phyloP scores from a whole-genome alignment of 2,888 invertebrate genomes.

The Trichopria drosophilae region DNA sequence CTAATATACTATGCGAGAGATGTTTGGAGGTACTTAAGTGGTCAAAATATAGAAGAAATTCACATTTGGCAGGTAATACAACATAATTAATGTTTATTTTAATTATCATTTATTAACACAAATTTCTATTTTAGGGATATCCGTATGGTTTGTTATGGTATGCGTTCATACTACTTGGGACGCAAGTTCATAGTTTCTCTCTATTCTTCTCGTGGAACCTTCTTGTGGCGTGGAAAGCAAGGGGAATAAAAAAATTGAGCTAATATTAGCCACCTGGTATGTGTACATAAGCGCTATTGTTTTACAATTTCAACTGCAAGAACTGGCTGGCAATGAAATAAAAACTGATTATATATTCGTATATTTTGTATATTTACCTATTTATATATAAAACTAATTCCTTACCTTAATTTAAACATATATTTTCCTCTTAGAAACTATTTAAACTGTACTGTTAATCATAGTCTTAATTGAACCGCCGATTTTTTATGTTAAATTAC shows the following conservation, averaged over 20 bases:
- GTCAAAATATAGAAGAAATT: slow-evolving; percentile 70
- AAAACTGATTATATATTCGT: slow-evolving; percentile 26
- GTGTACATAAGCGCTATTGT: slow-evolving; percentile 33
- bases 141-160: slow-evolving; percentile 93
- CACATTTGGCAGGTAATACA: slow-evolving; percentile 78
- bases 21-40: slow-evolving; percentile 77
- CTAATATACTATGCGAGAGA: slow-evolving; percentile 81
- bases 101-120: slow-evolving; percentile 19
- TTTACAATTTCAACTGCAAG: slow-evolving; percentile 20
- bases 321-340: slow-evolving; percentile 27
- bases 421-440: too few relatives aligned
- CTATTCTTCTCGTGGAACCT: slow-evolving; percentile 82
- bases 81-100: slow-evolving; percentile 20
- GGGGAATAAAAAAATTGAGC: slow-evolving; percentile 73
- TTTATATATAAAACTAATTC: slow-evolving; percentile 24
- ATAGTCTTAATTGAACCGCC: too few relatives aligned
- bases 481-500: background rate
- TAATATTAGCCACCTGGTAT: slow-evolving; percentile 54
- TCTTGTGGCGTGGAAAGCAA: slow-evolving; percentile 79
- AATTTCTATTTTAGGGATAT: slow-evolving; percentile 69
- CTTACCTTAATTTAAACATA: background rate
- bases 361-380: slow-evolving; percentile 13
- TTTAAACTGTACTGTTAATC: too few relatives aligned
- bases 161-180: slow-evolving; percentile 81
- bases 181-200: slow-evolving; percentile 88